Base-by-base conservation (phyloP, 1,140 invertebrate species). In the Acromyrmex charruanus region DNA sequence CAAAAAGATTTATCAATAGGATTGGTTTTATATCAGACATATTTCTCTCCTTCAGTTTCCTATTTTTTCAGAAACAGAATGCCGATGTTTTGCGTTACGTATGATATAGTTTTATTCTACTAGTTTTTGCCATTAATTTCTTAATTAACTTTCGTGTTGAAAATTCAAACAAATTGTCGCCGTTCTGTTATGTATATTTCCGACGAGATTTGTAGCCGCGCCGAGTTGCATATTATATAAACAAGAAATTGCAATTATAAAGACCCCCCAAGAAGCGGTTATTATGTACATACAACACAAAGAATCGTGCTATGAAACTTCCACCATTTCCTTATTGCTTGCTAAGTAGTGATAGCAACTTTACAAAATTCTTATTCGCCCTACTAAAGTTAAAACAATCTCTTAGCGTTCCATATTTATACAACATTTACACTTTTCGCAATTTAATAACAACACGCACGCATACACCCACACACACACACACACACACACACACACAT, bases 221-320 rank as follows among this genome's bases (percentile, higher is more conserved):
- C 18, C 7, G 14, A 82, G 68, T 74, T 49, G 21, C n/a, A 16
- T 12, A 51, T 74, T 49, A 4, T 31, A 49, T 31, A 66, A 82
- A 31, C 68, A 72, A 81, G 51, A 81, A 88, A 63, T 68, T 80
- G 9, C 51, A 25, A 51, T 86, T 88, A 86, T 80, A 58, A 55
- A 85, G 58, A 80, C 35, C n/a, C 14, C 28, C 21, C 55, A 31
- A 55, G 55, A 61, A 39, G 6, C 2, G 2, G n/a, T 80, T 53
- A 21, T 63, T 74, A 51, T 25, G 21, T 39, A 58, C 12, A 35
- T 25, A 58, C 12, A 35, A 61, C 16, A 84, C 39, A 61, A 63
- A 74, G 25, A 74, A 35, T 74, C 39, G 25, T 12, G 16, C 74
- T 61, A 49, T 35, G 68, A 74, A 74, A 63, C 69, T 74, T 59